Evolutionary conservation across 2,797 vertebrate species (phyloP), one percentile per base, ranked within the genome.

Genomic region (Pampus argenteus): DNA sequence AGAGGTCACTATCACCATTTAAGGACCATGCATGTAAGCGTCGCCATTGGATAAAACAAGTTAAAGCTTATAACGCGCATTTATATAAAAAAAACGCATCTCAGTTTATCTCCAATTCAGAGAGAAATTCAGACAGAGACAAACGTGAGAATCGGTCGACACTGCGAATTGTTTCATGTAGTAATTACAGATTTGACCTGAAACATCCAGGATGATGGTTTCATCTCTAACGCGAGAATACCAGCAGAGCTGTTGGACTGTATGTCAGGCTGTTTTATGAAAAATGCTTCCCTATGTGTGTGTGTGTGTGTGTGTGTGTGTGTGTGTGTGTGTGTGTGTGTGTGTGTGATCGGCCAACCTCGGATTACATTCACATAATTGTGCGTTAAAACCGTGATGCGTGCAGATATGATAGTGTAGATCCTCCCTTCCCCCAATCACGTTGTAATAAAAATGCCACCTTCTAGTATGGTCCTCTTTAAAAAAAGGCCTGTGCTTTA

Each of bases 1-100:
- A 76, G 65, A 86, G 83, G 85, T 88, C 85, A 87, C 76, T n/a
- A n/a, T n/a, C 74, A 76, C 64, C 67, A 56, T 86, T 76, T 64
- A 26, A 65, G 54, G 54, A 78, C 4, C 71, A 36, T 62, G 70
- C 83, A 23, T 60, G 60, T 15, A 55, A 74, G 49, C 71, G 61
- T 88, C 86, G 87, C 76, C 73, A 54, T 60, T 29, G 17, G 31
- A 60, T 65, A 2, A 57, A 77, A 70, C 18, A 44, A 29, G 42
- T 58, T n/a, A 10, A 47, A 62, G 1, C 57, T 51, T 28, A 8
- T 2, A 6, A 49, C 6, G n/a, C 6, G 15, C 14, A 31, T 34
- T 28, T 6, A 18, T 44, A 18, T 17, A 18, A 18, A 44, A 18
- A 18, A 44, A 44, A 6, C 13, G 15, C 40, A n/a, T 7, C 40